Conservation (phyloP, 2,113 vertebrate species). For the Lophotis ruficrista region DNA sequence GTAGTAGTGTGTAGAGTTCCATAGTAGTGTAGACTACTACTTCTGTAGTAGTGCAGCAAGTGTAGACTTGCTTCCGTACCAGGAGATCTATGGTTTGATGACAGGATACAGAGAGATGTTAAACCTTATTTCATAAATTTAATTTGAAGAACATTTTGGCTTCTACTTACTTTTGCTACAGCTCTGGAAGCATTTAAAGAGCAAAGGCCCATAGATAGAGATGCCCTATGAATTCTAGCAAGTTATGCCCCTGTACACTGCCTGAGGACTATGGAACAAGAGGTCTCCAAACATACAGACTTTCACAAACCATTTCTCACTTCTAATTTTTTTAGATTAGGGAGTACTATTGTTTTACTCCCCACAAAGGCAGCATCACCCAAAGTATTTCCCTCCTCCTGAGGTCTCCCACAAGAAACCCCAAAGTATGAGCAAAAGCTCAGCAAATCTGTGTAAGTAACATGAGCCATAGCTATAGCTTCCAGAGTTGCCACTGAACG, state of each 20-base stretch:
- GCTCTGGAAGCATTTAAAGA: neutral
- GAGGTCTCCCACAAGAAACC: neutral
- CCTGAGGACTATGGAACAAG: neutral
- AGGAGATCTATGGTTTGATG: neutral
- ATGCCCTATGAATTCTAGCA: neutral
- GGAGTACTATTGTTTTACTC: neutral
- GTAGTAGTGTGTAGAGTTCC: too few relatives aligned
- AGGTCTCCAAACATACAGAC: rapidly evolving
- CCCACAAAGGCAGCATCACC: neutral
- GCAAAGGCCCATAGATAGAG: too few relatives aligned
- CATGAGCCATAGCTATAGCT: neutral
- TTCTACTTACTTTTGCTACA: neutral
- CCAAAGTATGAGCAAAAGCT: neutral
- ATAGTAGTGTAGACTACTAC: too few relatives aligned
- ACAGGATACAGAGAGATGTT: neutral
- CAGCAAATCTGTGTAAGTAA: neutral
- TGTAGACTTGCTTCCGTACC: neutral
- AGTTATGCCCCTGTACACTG: neutral
- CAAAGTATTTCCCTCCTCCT: neutral
- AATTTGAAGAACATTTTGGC: neutral
- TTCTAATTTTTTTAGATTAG: neutral
- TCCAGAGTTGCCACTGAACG: neutral
- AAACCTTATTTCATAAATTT: neutral
- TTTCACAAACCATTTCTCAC: neutral
- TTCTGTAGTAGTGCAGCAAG: too few relatives aligned